A percentile compares a stretch with the other conserved stretches of the same genome.
These are phyloP conservation scores for Phragmatobia fuliginosa DNA, from an alignment of 2,888 invertebrate species.

Conservation along the genomic window DNA sequence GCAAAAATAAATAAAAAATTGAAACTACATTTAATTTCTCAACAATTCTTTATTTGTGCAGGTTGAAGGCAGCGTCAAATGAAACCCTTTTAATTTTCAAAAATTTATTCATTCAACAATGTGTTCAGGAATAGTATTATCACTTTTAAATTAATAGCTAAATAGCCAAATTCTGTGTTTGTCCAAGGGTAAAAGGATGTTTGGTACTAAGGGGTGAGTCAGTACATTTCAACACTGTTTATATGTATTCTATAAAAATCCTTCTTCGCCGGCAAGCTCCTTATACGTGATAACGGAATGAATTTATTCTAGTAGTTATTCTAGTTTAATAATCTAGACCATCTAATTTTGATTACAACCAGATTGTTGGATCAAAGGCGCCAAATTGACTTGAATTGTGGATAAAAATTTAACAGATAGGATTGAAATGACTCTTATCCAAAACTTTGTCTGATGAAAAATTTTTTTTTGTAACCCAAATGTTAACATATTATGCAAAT, in stretches of 20 bases:
- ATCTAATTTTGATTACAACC: too few relatives aligned
- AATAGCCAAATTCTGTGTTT: constrained; percentile 36
- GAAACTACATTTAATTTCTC: constrained; percentile 82
- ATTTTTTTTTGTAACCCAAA: too few relatives aligned
- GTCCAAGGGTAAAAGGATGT: constrained; percentile 61
- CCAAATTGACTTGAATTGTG: too few relatives aligned
- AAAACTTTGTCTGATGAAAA: too few relatives aligned
- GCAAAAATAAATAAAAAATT: constrained; percentile 67
- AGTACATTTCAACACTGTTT: constrained; percentile 39
- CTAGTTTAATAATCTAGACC: too few relatives aligned
- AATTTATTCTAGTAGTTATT: constrained; percentile 1
- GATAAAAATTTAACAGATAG: too few relatives aligned
- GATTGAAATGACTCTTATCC: too few relatives aligned
- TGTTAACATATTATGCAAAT: too few relatives aligned
- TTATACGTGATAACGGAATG: neutral
- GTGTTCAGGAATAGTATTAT: constrained; percentile 43
- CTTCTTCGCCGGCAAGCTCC: constrained; percentile 17
- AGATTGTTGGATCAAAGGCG: too few relatives aligned
- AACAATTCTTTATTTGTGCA: constrained; percentile 82
- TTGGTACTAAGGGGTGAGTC: constrained; percentile 48
- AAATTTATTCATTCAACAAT: constrained; percentile 75
- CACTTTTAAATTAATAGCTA: constrained; percentile 45
- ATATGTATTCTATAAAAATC: constrained; percentile 26
- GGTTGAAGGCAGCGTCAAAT: constrained; percentile 79
- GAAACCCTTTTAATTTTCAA: constrained; percentile 80